Evolutionary conservation across 2,113 vertebrate genomes (phyloP).

Genomic region (Pogona vitticeps): DNA sequence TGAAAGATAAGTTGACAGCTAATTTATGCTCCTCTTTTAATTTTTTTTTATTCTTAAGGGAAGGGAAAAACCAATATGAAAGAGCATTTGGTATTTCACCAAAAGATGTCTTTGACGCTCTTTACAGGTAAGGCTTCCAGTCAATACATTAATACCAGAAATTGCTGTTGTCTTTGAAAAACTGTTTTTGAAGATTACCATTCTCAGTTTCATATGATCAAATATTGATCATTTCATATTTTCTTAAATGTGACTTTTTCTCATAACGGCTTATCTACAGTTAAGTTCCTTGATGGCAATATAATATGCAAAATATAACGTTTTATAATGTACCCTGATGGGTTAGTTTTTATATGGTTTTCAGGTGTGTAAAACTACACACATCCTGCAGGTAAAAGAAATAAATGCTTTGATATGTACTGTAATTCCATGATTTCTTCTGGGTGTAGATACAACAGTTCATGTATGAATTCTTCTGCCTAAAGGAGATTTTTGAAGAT

Average conservation of each 20-base stretch:
- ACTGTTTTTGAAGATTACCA: neutral
- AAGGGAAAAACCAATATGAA: conserved; percentile 86
- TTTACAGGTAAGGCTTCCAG: conserved; percentile 84
- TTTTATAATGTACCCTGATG: neutral
- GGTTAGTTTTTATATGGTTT: neutral
- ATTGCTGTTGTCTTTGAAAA: neutral
- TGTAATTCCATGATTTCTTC: neutral
- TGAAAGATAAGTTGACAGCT: neutral
- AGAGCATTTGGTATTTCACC: conserved; percentile 81
- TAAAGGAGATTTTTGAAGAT: too few relatives aligned
- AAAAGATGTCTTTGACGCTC: conserved; percentile 81
- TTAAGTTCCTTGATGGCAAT: neutral
- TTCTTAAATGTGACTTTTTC: neutral
- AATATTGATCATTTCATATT: neutral
- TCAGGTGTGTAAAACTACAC: neutral
- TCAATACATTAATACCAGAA: neutral
- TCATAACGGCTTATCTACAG: neutral
- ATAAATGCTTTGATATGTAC: neutral
- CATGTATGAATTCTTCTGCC: neutral
- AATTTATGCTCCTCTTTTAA: neutral
- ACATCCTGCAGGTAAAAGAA: neutral
- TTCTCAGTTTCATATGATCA: neutral
- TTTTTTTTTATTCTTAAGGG: conserved; percentile 65
- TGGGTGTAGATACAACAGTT: neutral
- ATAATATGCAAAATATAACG: neutral